phyloP scores from a whole-genome alignment of 2,797 vertebrate species.

The Pelobates cultripes region DNA sequence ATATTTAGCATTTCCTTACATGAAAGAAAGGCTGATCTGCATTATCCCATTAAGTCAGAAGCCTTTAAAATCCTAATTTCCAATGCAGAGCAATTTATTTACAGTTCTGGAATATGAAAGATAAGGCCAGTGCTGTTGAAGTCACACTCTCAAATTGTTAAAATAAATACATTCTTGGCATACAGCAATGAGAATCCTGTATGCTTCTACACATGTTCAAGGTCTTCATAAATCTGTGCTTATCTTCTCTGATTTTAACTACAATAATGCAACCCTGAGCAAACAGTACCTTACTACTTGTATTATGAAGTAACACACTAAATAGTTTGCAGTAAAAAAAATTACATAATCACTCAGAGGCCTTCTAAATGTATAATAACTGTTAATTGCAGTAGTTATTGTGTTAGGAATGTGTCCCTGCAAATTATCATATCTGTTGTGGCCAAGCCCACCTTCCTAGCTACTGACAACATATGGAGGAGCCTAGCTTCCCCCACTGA shows the following conservation, averaged over 20 bases:
- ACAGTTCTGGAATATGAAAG: constrained; percentile 36
- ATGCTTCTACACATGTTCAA: not conserved
- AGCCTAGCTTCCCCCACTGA: too few relatives aligned
- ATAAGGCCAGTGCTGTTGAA: constrained; percentile 30
- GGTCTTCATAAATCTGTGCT: constrained; percentile 2
- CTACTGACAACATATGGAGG: too few relatives aligned
- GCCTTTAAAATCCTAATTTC: constrained; percentile 25
- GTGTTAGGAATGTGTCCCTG: too few relatives aligned
- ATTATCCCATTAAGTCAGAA: constrained; percentile 34
- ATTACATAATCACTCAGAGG: too few relatives aligned
- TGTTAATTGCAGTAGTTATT: too few relatives aligned
- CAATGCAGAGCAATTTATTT: constrained; percentile 37
- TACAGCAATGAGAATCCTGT: constrained; percentile 7
- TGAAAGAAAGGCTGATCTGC: not conserved
- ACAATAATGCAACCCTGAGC: not conserved
- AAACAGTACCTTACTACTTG: not conserved
- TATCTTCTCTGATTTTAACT: constrained; percentile 8
- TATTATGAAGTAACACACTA: not conserved
- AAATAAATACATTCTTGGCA: constrained; percentile 42
- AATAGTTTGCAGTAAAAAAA: too few relatives aligned
- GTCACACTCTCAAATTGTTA: constrained; percentile 17
- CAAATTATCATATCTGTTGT: too few relatives aligned
- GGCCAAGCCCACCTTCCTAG: too few relatives aligned
- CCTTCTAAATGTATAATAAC: too few relatives aligned
- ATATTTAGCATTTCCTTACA: constrained; percentile 8